Evolutionary conservation across 1,140 invertebrate species (phyloP), one percentile per base, ranked within the genome.

Genomic region (Palaemon carinicauda): DNA sequence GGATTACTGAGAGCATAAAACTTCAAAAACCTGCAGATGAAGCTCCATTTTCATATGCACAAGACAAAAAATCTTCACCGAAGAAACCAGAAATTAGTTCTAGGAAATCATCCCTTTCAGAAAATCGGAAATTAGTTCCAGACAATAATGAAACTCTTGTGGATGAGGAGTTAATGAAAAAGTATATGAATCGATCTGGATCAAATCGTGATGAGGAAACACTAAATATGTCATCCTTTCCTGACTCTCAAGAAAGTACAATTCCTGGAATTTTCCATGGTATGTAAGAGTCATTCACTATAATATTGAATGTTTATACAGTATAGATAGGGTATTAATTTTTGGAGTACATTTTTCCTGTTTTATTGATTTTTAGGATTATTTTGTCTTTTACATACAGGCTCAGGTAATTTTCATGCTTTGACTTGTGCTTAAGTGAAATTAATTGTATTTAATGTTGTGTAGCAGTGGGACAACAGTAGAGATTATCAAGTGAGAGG

Each of bases 1-100:
- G 87, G 87, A 79, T 88, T 51, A 82, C 75, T 12, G 87, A 88
- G 33, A 82, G 87, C 41, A 73, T 88, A n/a, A 88, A 80, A 53
- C 80, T 41, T 14, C 79, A 56, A 24, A 73, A 75, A 17, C 80
- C 75, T 19, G 81, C 81, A 24, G 87, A 88, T 53, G 87, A 88
- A 54, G 27, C 24, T 2, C 80, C 53, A 19, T 88, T 83, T 52
- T 24, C 80, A 19, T 60, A 88, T 33, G 14, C 53, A n/a, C 31
- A 75, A 19, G 75, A 77, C 15, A 33, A 50, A 15, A 14, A 53
- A 31, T 12, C 27, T 9, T 51, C 31, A 41, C 27, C 51, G 4
- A 74, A 73, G 29, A 17, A 4, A 1, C 71, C 65, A 52, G 29
- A 27, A 73, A 71, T 7, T 29, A 33, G 4, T 52, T 33, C 53